Conservation (phyloP, 2,888 invertebrate species). For the Cylindroiulus punctatus region DNA sequence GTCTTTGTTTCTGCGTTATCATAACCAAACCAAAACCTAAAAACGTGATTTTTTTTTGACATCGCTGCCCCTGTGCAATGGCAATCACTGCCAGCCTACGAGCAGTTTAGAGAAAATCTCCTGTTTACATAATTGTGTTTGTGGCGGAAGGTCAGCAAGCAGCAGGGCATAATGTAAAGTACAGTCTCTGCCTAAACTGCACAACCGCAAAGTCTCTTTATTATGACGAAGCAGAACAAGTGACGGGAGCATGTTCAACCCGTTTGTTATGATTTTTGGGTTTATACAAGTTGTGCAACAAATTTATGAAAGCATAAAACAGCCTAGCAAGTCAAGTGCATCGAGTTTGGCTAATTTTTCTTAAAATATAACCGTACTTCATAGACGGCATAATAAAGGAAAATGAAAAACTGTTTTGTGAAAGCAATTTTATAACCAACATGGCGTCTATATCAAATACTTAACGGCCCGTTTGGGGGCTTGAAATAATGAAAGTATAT, state of each 20-base stretch:
- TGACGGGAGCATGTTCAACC: background rate
- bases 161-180: too few species aligned
- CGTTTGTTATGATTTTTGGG: background rate
- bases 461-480: conserved; percentile 13
- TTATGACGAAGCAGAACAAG: background rate
- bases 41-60: too few species aligned
- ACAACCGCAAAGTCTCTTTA: background rate
- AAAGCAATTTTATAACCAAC: background rate
- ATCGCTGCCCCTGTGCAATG: too few species aligned
- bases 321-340: background rate
- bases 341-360: background rate
- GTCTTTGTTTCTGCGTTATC: too few species aligned
- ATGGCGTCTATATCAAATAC: conserved; percentile 2
- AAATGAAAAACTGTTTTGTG: conserved; percentile 8
- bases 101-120: too few species aligned
- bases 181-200: background rate
- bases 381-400: background rate
- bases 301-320: background rate
- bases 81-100: too few species aligned
- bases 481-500: background rate
- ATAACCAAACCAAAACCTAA: too few species aligned
- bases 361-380: background rate
- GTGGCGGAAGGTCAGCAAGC: too few species aligned
- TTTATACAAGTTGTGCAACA: background rate
- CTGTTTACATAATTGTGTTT: too few species aligned